Evolutionary conservation across 2,888 invertebrate species (phyloP).

Genomic region (Pocota personata): DNA sequence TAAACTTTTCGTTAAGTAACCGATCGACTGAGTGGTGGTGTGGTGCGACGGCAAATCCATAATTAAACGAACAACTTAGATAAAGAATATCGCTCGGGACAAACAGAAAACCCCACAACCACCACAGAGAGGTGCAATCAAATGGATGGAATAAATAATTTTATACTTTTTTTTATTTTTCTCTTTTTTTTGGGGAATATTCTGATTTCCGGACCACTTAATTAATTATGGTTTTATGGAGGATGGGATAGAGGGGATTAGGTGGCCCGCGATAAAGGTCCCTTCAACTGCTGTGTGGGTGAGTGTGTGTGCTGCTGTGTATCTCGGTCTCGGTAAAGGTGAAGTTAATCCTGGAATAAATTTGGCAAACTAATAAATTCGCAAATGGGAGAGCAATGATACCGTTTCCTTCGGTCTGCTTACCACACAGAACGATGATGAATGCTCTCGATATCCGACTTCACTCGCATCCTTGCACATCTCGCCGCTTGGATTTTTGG

Average conservation of each 20-base stretch:
- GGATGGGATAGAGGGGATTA: neutral
- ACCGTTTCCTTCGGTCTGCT: slow-evolving; percentile 43
- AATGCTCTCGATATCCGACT: slow-evolving; percentile 73
- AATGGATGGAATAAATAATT: slow-evolving; percentile 44
- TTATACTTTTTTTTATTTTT: neutral
- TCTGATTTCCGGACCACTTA: slow-evolving; percentile 54
- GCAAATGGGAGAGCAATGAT: slow-evolving; percentile 60
- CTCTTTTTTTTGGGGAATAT: slow-evolving; percentile 1
- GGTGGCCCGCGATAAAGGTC: slow-evolving; percentile 42
- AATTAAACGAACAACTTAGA: slow-evolving; percentile 30
- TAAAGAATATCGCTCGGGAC: slow-evolving; percentile 41
- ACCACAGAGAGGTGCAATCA: slow-evolving; percentile 26
- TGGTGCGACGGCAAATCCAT: slow-evolving; percentile 31
- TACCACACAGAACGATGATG: slow-evolving; percentile 65
- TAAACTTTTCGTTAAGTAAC: slow-evolving; percentile 28
- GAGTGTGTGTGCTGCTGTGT: neutral
- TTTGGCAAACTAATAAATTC: slow-evolving; percentile 71
- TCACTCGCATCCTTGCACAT: slow-evolving; percentile 72
- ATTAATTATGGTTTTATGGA: slow-evolving; percentile 56
- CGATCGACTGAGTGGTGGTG: neutral
- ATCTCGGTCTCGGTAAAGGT: slow-evolving; percentile 39
- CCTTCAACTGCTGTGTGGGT: neutral
- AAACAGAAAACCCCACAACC: slow-evolving; percentile 52
- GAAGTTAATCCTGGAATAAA: slow-evolving; percentile 69
- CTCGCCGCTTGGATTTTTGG: slow-evolving; percentile 48